Conservation (phyloP, 2,888 invertebrate genomes). For the Drosophila longiperda region DNA sequence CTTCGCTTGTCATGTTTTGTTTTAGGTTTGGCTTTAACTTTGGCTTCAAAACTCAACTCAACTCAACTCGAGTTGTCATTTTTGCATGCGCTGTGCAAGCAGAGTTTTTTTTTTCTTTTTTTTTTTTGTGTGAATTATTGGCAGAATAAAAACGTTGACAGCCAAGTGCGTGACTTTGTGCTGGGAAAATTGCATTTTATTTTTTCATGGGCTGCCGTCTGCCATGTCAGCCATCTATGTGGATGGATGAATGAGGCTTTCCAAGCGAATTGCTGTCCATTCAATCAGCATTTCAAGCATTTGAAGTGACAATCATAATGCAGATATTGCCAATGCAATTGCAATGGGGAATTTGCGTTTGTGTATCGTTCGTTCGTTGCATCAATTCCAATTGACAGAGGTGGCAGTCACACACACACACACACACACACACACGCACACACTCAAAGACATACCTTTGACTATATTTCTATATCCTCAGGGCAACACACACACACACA, state of each 20-base stretch:
- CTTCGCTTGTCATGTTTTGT: not conserved
- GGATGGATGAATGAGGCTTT: constrained; percentile 44
- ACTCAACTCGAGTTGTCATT: constrained; percentile 47
- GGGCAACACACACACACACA: constrained; percentile 15
- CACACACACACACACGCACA: not conserved
- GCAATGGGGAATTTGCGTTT: constrained; percentile 45
- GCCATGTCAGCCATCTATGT: not conserved
- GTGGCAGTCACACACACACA: not conserved
- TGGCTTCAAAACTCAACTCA: constrained; percentile 12
- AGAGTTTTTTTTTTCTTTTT: constrained; percentile 36
- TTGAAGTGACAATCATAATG: constrained; percentile 80
- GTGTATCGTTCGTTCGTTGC: not conserved
- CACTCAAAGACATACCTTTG: not conserved
- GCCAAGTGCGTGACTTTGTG: constrained; percentile 72
- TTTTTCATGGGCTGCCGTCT: constrained; percentile 47
- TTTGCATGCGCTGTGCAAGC: constrained; percentile 59
- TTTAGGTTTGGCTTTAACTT: not conserved
- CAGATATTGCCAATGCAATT: constrained; percentile 64
- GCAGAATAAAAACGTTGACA: constrained; percentile 74
- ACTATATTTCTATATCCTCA: not conserved
- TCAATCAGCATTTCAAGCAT: constrained; percentile 76
- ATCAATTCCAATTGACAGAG: constrained; percentile 6
- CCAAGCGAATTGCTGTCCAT: constrained; percentile 75
- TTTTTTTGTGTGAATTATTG: constrained; percentile 65
- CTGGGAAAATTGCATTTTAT: constrained; percentile 37